phyloP scores from a whole-genome alignment of 1,140 invertebrate genomes.

The Fopius arisanus region DNA sequence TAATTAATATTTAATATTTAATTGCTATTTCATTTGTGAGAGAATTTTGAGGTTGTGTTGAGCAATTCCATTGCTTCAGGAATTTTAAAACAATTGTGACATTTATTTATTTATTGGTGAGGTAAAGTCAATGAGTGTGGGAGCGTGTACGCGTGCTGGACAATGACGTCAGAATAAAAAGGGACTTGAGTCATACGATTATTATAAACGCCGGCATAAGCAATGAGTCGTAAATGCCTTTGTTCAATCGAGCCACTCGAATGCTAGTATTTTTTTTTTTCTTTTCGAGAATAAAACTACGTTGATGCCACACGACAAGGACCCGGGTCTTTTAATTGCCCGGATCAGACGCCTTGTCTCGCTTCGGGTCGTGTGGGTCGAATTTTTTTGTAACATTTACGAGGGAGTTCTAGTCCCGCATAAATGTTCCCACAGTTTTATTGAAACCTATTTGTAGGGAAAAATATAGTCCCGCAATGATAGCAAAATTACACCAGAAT shows the following conservation, averaged over 20 bases:
- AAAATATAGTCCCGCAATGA: too few relatives aligned
- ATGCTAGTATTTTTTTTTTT: background rate
- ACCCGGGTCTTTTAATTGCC: constrained; percentile 6
- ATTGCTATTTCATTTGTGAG: too few relatives aligned
- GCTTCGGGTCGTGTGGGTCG: constrained; percentile 7
- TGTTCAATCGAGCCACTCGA: constrained; percentile 7
- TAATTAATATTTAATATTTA: too few relatives aligned
- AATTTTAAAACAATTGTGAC: too few relatives aligned
- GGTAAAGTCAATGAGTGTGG: constrained; percentile 54
- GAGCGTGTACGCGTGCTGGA: constrained; percentile 34
- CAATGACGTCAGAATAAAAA: constrained; percentile 48
- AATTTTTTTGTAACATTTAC: background rate
- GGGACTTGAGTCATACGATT: constrained; percentile 32
- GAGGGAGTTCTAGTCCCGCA: background rate
- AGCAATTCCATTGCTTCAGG: too few relatives aligned
- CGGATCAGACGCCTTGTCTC: constrained; percentile 11
- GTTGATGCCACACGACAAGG: constrained; percentile 7
- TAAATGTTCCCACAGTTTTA: background rate
- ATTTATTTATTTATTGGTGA: too few relatives aligned
- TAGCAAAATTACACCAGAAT: background rate
- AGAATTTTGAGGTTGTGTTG: too few relatives aligned
- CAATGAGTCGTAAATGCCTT: constrained; percentile 12
- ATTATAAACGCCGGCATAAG: constrained; percentile 13
- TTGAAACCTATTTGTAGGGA: background rate
- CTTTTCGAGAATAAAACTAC: background rate